A percentile compares a stretch with the other conserved stretches of the same genome.
Conservation (phyloP, 1,140 invertebrate species). For the Lepeophtheirus salmonis region DNA sequence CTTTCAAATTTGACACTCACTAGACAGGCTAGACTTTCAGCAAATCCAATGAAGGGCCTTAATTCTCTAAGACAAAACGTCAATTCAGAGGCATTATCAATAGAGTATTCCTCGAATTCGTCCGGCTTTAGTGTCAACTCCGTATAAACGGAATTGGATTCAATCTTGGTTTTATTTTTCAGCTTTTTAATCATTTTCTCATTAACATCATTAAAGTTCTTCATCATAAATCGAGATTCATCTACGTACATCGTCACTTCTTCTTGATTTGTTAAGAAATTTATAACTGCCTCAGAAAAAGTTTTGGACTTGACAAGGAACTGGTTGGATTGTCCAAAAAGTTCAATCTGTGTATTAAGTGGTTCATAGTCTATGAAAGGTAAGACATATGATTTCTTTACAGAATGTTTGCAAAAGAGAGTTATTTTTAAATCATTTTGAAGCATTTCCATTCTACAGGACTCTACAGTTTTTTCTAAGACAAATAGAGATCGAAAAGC, state of each 20-base stretch:
- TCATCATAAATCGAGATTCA: background rate
- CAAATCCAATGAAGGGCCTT: background rate
- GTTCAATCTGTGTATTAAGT: background rate
- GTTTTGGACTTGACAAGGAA: background rate
- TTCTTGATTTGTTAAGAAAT: background rate
- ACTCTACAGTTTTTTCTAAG: background rate
- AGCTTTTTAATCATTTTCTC: background rate
- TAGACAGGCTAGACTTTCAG: background rate
- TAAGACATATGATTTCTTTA: background rate
- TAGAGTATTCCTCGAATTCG: background rate
- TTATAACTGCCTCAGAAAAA: background rate
- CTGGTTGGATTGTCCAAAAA: background rate
- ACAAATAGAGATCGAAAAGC: background rate
- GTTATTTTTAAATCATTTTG: background rate
- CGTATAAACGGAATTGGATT: background rate
- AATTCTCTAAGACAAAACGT: background rate
- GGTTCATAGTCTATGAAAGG: background rate
- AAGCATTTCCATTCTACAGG: background rate
- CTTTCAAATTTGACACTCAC: background rate
- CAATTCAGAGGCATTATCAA: background rate
- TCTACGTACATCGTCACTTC: background rate
- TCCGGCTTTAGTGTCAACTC: background rate
- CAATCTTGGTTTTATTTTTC: background rate
- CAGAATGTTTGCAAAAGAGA: background rate
- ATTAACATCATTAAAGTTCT: background rate